A percentile compares a stretch with the other conserved stretches of the same genome.
Evolutionary conservation across 1,140 invertebrate genomes (phyloP).

Genomic region (Drosophila parabipectinata): DNA sequence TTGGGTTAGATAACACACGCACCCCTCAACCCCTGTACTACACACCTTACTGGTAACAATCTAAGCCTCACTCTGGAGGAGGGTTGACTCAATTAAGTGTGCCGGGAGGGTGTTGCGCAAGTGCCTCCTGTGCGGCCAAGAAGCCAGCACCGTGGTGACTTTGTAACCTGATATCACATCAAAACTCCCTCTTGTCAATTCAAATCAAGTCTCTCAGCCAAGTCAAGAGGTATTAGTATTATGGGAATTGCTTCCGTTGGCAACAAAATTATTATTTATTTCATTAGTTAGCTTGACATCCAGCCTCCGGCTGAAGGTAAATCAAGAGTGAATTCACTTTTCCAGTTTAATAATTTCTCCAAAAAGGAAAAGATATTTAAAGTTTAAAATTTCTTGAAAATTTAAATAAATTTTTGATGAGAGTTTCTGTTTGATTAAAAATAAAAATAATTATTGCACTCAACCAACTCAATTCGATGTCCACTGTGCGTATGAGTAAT

Average conservation of each 20-base stretch:
- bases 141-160: slow-evolving; percentile 43
- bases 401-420: neutral
- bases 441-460: neutral
- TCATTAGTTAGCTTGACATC: slow-evolving; percentile 23
- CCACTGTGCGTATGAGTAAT: slow-evolving; percentile 72
- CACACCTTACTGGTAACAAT: slow-evolving; percentile 2
- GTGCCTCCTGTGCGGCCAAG: slow-evolving; percentile 62
- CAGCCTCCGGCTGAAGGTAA: neutral
- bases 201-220: slow-evolving; percentile 26
- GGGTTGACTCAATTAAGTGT: slow-evolving; percentile 54
- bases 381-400: neutral
- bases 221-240: slow-evolving; percentile 6
- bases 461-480: neutral
- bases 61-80: neutral
- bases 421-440: neutral
- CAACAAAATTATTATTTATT: slow-evolving; percentile 39
- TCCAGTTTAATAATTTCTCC: neutral
- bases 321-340: slow-evolving; percentile 5
- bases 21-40: slow-evolving; percentile 13
- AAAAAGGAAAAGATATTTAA: neutral
- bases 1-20: slow-evolving; percentile 60
- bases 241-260: slow-evolving; percentile 19
- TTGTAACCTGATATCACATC: slow-evolving; percentile 43
- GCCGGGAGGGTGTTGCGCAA: slow-evolving; percentile 52
- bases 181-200: slow-evolving; percentile 34